A percentile compares a stretch with the other conserved stretches of the same genome.
These are phyloP conservation scores for Theocolax elegans DNA, from an alignment of 1,140 invertebrate genomes.

Conservation along the genomic window DNA sequence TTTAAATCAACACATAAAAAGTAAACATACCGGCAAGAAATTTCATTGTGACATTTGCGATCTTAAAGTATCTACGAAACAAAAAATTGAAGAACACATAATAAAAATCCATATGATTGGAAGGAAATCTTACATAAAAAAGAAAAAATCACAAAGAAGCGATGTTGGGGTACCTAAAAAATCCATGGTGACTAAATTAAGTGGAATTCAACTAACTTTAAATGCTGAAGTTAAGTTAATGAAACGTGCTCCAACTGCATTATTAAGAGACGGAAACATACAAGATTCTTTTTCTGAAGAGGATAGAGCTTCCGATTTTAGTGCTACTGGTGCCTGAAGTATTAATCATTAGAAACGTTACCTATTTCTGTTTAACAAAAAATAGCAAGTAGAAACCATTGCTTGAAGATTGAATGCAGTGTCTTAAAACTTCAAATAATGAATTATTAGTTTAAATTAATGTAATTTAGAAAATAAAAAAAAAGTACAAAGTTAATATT, in stretches of 20 bases:
- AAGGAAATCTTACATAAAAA: conserved; percentile 8
- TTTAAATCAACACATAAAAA: conserved; percentile 29
- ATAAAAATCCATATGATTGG: not conserved
- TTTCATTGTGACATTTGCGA: conserved; percentile 38
- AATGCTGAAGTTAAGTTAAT: conserved; percentile 20
- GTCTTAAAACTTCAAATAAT: too few relatives aligned
- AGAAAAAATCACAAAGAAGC: not conserved
- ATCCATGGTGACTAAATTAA: conserved; percentile 26
- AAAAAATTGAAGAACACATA: conserved; percentile 33
- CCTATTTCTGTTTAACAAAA: too few relatives aligned
- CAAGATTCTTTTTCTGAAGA: conserved; percentile 21
- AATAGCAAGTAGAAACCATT: too few relatives aligned
- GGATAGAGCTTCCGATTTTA: conserved; percentile 11
- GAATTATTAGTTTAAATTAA: not conserved
- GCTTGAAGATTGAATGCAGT: too few relatives aligned
- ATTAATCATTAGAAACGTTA: too few relatives aligned
- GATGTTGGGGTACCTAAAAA: conserved; percentile 27
- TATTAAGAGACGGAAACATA: conserved; percentile 14
- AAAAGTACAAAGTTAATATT: not conserved
- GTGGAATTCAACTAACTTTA: conserved; percentile 14
- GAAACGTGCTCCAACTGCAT: conserved; percentile 16
- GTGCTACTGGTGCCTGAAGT: conserved; percentile 16
- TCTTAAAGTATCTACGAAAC: conserved; percentile 20
- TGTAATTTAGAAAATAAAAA: not conserved
- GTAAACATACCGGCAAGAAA: conserved; percentile 22